Conservation (phyloP, 1,140 invertebrate genomes). For the Lamellibrachia luymesi region DNA sequence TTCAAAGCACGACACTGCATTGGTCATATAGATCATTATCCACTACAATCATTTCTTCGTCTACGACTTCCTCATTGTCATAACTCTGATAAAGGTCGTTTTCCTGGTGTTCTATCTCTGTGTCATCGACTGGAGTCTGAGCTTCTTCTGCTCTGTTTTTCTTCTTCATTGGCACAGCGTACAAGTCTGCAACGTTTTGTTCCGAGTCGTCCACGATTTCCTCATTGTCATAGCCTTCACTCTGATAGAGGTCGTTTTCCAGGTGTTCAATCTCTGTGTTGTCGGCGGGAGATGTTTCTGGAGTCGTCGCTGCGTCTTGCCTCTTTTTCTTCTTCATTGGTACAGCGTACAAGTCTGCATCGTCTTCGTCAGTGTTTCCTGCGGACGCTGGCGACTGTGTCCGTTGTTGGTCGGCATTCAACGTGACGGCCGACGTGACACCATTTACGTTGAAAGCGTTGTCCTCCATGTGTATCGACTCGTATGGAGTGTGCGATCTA, state of each 20-base stretch:
- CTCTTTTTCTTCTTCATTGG: background rate
- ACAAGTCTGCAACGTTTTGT: too few relatives aligned
- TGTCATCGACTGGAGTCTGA: background rate
- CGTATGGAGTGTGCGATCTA: background rate
- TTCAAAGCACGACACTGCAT: background rate
- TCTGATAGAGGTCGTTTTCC: too few relatives aligned
- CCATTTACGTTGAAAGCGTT: background rate
- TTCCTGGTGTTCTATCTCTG: background rate
- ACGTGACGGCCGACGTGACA: background rate
- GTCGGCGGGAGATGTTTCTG: too few relatives aligned
- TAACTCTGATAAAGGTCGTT: background rate
- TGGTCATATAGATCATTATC: background rate
- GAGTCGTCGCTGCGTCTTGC: too few relatives aligned
- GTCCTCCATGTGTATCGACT: background rate
- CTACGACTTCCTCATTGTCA: background rate
- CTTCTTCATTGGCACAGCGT: too few relatives aligned
- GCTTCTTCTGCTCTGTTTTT: background rate
- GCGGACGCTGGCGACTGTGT: background rate
- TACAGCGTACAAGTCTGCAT: background rate
- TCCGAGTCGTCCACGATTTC: too few relatives aligned
- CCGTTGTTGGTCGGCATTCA: background rate
- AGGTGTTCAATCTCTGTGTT: too few relatives aligned
- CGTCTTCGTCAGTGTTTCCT: background rate
- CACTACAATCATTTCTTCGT: background rate
- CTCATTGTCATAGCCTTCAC: too few relatives aligned